Base-by-base conservation (phyloP, 2,113 vertebrate genomes). In the Serranochromis macrocephalus region DNA sequence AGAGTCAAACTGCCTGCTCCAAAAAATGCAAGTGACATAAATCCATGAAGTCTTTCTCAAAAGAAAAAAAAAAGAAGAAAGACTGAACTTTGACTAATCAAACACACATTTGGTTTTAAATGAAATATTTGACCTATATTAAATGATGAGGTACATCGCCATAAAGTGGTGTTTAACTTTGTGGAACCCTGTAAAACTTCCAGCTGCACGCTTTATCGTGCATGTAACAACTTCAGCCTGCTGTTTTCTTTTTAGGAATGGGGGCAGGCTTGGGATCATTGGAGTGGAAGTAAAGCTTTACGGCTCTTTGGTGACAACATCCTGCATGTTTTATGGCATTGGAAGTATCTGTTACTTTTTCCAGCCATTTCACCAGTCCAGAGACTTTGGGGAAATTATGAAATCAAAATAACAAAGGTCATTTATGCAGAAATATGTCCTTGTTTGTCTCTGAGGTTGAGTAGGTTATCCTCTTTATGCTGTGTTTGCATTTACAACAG, bases 271-370 rank as follows among this genome's bases (percentile, higher is more conserved):
- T n/a, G 45, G 61, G 75, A 75, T 92, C 73, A 58, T 42, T 75
- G 57, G 66, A 13, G 81, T 83, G 83, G 94, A 91, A 90, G 86
- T 85, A 61, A 88, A 84, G 86, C 61, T 91, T 91, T 91, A 90
- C 14, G 73, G 90, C 83, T 84, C 83, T 84, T 86, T 81, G 57
- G 79, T 16, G 19, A 85, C 93, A 54, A 31, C 42, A 82, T 85
- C 80, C 91, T 80, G 49, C 78, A 79, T 88, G 75, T 85, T 91
- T 93, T 83, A 87, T 85, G 82, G 78, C 53, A 85, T 47, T 38
- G 45, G 80, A 85, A 36, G 58, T 73, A 89, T 54, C 21, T 89
- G 36, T 26, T 58, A 13, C 63, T 71, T 85, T 79, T 80, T 80
- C 57, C 16, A 26, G 19, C 26, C 80, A 71, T 4, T 68, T 87